Evolutionary conservation across 2,113 vertebrate genomes (phyloP).

Genomic region (Ammospiza nelsoni): DNA sequence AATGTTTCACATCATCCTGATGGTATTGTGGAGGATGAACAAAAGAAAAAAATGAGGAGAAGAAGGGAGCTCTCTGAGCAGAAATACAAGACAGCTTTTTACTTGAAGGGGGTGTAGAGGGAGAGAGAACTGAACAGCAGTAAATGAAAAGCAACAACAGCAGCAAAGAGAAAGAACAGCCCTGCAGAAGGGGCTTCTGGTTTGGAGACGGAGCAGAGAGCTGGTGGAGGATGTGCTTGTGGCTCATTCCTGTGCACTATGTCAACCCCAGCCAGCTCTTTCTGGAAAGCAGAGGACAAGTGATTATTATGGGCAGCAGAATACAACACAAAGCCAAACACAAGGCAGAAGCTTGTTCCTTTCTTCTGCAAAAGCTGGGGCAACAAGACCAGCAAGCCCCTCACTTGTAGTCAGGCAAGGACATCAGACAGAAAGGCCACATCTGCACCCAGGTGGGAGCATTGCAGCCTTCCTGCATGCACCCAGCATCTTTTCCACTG

Average conservation of each 20-base stretch:
- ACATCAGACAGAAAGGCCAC: not conserved
- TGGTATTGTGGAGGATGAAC: not conserved
- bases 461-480: not conserved
- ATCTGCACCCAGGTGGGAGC: not conserved
- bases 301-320: not conserved
- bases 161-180: not conserved
- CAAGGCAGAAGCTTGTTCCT: not conserved
- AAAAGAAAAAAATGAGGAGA: not conserved
- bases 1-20: not conserved
- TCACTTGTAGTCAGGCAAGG: not conserved
- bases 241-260: not conserved
- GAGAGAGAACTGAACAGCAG: not conserved
- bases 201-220: not conserved
- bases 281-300: not conserved
- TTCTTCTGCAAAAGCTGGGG: not conserved
- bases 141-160: not conserved
- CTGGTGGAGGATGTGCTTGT: not conserved
- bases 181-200: not conserved
- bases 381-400: not conserved
- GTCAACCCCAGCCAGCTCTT: not conserved
- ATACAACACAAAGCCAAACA: not conserved
- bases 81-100: not conserved
- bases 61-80: not conserved
- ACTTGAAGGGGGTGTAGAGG: not conserved
- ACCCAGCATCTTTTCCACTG: not conserved